Evolutionary conservation across 2,797 vertebrate species (phyloP).

Genomic region (Chromobotia macracanthus): DNA sequence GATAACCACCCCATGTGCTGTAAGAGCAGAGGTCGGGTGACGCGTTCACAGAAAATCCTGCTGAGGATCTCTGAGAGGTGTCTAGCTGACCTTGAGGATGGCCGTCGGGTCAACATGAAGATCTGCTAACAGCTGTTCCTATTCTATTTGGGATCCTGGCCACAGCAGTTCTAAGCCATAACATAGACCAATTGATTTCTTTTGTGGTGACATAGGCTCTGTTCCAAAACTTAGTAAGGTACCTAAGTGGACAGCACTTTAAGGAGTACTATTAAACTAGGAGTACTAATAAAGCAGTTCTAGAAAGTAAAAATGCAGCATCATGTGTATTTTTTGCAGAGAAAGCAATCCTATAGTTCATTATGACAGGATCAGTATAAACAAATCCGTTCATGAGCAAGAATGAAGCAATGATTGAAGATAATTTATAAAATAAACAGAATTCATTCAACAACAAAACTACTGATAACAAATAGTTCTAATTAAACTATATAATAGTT

Average conservation of each 20-base stretch:
- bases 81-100: slow-evolving; percentile 32
- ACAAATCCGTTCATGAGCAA: too few relatives aligned
- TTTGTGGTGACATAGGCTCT: not conserved
- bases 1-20: slow-evolving; percentile 12
- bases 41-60: slow-evolving; percentile 39
- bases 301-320: not conserved
- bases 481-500: too few relatives aligned
- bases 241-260: too few relatives aligned
- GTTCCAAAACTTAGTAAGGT: not conserved
- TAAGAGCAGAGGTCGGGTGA: slow-evolving; percentile 4
- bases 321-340: too few relatives aligned
- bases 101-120: slow-evolving; percentile 33
- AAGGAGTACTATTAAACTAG: not conserved
- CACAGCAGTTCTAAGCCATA: slow-evolving; percentile 4
- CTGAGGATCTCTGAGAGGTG: slow-evolving; percentile 32
- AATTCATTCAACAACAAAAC: too few relatives aligned
- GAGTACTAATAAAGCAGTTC: not conserved
- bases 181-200: not conserved
- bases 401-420: too few relatives aligned
- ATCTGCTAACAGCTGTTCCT: slow-evolving; percentile 49
- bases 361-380: too few relatives aligned
- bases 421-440: too few relatives aligned
- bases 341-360: too few relatives aligned
- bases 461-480: too few relatives aligned
- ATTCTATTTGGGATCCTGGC: slow-evolving; percentile 46